phyloP scores from a whole-genome alignment of 2,113 vertebrate genomes.

The Malurus cyaneus region DNA sequence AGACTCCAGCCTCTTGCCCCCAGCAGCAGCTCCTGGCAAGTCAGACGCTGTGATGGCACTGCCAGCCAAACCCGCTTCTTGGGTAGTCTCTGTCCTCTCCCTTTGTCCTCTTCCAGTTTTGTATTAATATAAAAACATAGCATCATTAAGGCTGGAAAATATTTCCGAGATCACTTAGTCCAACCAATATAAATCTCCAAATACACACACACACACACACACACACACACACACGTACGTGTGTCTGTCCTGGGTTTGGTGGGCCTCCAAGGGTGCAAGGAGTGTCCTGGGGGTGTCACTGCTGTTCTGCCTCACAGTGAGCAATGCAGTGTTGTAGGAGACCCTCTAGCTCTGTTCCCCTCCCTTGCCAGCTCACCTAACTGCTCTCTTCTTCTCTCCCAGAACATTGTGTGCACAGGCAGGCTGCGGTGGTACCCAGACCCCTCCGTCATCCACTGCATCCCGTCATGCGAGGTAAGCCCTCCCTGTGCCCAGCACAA shows the following conservation, averaged over 20 bases:
- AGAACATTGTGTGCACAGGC: conserved; percentile 93
- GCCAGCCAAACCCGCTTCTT: not conserved
- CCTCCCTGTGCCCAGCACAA: fast-evolving
- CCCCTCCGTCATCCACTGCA: conserved; percentile 85
- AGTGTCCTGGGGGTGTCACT: not conserved
- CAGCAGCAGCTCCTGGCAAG: not conserved
- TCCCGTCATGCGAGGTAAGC: conserved; percentile 94
- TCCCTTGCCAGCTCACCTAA: not conserved
- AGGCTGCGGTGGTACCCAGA: conserved; percentile 87
- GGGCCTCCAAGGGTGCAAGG: not conserved
- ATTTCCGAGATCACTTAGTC: not conserved
- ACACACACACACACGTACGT: fast-evolving
- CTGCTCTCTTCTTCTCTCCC: not conserved
- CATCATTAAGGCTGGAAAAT: not conserved
- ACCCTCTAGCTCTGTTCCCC: not conserved
- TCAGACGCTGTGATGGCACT: not conserved
- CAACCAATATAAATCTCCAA: not conserved
- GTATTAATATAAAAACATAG: not conserved
- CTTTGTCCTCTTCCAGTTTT: not conserved
- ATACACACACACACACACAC: fast-evolving
- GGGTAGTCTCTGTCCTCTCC: not conserved
- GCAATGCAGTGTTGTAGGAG: not conserved
- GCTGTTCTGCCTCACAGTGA: not conserved
- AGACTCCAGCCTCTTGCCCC: not conserved
- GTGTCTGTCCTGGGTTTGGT: not conserved